A percentile compares a stretch with the other conserved stretches of the same genome.
Evolutionary conservation across 2,888 invertebrate genomes (phyloP).

Genomic region (Alcis repandata): DNA sequence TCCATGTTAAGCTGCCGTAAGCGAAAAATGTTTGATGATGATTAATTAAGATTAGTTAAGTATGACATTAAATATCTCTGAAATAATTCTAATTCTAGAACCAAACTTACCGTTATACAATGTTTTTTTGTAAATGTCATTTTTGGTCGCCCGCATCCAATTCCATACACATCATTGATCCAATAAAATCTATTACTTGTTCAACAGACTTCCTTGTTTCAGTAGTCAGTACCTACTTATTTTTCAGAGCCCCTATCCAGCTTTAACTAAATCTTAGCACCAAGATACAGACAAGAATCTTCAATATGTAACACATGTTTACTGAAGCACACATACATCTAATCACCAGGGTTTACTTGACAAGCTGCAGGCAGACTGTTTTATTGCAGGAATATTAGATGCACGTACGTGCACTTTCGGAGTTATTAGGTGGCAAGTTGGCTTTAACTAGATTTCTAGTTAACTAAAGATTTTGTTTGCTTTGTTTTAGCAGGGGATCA

Average conservation of each 20-base stretch:
- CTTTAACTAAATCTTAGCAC: neutral
- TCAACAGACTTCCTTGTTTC: too few relatives aligned
- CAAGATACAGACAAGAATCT: conserved; percentile 58
- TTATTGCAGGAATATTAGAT: conserved; percentile 9
- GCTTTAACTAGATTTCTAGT: neutral
- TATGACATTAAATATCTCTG: too few relatives aligned
- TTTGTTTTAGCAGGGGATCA: too few relatives aligned
- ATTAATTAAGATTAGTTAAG: too few relatives aligned
- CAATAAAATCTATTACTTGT: too few relatives aligned
- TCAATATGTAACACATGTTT: conserved; percentile 68
- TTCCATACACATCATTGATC: too few relatives aligned
- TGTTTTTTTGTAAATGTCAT: too few relatives aligned
- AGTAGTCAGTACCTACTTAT: neutral
- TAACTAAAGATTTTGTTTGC: neutral
- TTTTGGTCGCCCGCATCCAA: too few relatives aligned
- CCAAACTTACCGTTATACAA: too few relatives aligned
- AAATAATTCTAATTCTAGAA: too few relatives aligned
- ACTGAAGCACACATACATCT: conserved; percentile 57
- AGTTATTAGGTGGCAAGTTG: neutral
- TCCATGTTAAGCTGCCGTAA: too few relatives aligned
- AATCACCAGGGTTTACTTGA: conserved; percentile 62
- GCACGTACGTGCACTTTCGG: neutral
- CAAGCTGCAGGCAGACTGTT: conserved; percentile 3
- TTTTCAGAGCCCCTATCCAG: neutral
- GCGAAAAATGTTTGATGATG: too few relatives aligned